Evolutionary conservation across 2,113 vertebrate genomes (phyloP).

Genomic region (Micromys minutus): DNA sequence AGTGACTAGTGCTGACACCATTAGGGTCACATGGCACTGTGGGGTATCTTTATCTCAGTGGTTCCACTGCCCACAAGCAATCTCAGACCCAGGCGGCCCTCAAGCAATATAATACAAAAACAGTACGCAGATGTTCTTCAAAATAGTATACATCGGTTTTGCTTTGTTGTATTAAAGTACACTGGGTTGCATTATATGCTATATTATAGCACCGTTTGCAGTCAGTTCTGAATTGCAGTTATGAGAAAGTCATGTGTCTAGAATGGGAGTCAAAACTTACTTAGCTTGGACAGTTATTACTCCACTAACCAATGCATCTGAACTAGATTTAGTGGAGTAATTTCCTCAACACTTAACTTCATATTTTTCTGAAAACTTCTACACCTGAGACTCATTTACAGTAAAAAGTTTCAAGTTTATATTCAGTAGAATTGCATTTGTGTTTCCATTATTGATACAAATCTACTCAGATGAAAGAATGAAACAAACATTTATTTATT

Average conservation of each 20-base stretch:
- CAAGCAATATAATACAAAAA: not conserved
- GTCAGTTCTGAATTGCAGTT: not conserved
- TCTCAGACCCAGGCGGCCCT: too few species aligned
- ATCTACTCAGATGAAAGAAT: not conserved
- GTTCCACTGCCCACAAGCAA: too few species aligned
- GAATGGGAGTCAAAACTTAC: constrained; percentile 18
- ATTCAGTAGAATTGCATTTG: constrained; percentile 32
- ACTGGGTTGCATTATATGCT: not conserved
- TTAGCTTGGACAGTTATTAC: constrained; percentile 20
- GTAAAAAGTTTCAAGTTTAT: constrained; percentile 15
- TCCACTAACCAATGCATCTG: constrained; percentile 9
- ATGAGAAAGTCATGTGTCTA: not conserved
- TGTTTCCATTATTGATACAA: constrained; percentile 7
- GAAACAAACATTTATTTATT: constrained; percentile 18
- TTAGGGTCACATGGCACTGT: too few species aligned
- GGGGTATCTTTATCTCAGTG: too few species aligned
- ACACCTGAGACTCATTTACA: not conserved
- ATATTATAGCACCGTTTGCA: not conserved
- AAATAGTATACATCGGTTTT: constrained; percentile 8
- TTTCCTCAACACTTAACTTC: not conserved
- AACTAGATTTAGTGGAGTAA: not conserved
- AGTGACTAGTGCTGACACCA: too few species aligned
- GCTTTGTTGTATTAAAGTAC: not conserved
- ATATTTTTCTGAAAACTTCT: constrained; percentile 31
- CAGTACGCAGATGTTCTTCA: not conserved